Base-by-base conservation (phyloP, 2,113 vertebrate genomes). In the Acrocephalus kingi region DNA sequence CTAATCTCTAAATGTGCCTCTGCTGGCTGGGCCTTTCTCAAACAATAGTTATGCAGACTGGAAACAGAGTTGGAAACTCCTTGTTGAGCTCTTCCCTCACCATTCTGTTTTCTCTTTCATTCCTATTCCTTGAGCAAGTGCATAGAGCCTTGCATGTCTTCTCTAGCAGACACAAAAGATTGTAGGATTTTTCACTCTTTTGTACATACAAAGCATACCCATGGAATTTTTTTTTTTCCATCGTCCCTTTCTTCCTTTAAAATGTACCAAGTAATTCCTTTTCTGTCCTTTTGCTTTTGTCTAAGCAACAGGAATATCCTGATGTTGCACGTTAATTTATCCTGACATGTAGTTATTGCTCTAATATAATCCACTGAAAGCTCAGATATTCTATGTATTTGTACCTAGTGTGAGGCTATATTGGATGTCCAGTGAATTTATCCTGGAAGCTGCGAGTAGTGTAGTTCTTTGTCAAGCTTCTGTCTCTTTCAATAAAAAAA, bases 401-500 rank as follows among this genome's bases (percentile, higher is more conserved):
- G 30, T 87, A 67, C 35, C 17, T 30, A 31, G 18, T 77, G 24
- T 69, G 41, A 16, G 33, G 15, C 16, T 43, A 1, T 56, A 85
- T 77, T 49, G 43, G 24, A 71, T 46, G 59, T 51, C 86, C 87
- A 67, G 55, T 46, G 63, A 92, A 94, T 87, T 93, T 91, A 92
- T 67, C n/a, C 55, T 48, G 12, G 16, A 23, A 54, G 41, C 59
- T 92, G 48, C 37, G 93, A 89, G 37, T 35, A 45, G 10, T 68
- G 13, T 35, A 54, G 63, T 20, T 91, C 58, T 91, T 94, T 81
- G 72, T 92, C 78, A 87, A 79, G 43, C 31, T 17, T 78, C 81
- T 94, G 55, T 87, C 87, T 54, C 28, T 67, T 89, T 87, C 28
- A 54, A 84, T 93, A 67, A 84, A 54, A 67, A 67, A 92, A 87